A percentile compares a stretch with the other conserved stretches of the same genome.
phyloP scores from a whole-genome alignment of 2,797 vertebrate genomes.

The Chrysocyon brachyurus region DNA sequence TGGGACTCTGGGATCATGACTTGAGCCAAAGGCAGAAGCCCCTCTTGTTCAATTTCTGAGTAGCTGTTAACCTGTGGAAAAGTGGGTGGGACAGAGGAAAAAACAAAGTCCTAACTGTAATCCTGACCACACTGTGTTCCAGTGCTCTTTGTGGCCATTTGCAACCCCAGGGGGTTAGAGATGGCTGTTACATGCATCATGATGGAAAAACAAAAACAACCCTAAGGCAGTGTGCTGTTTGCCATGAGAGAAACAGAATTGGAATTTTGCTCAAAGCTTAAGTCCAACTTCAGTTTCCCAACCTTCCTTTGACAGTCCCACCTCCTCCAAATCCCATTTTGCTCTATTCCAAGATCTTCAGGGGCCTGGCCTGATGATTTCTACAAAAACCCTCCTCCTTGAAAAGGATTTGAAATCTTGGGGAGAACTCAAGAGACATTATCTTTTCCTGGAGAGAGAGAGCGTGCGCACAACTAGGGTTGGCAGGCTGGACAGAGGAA shows the following conservation, averaged over 20 bases:
- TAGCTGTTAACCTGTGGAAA: not conserved
- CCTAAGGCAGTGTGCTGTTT: not conserved
- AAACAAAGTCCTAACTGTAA: not conserved
- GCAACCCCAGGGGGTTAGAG: not conserved
- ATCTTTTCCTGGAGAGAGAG: not conserved
- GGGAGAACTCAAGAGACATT: not conserved
- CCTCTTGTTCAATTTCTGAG: slow-evolving; percentile 1
- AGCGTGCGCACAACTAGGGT: not conserved
- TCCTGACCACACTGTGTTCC: not conserved
- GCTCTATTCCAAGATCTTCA: not conserved
- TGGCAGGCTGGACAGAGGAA: not conserved
- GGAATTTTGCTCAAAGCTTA: not conserved
- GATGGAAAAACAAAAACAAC: not conserved
- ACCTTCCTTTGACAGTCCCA: not conserved
- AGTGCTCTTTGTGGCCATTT: not conserved
- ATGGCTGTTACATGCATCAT: too few relatives aligned
- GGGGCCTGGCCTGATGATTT: not conserved
- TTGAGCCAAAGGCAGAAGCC: not conserved
- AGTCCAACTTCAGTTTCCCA: not conserved
- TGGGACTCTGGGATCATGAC: too few relatives aligned
- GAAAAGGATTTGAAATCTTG: slow-evolving; percentile 21
- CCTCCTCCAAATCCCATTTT: not conserved
- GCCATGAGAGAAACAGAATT: not conserved
- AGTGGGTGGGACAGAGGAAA: not conserved
- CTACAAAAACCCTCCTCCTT: not conserved